Base-by-base conservation (phyloP, 2,888 invertebrate species). In the Eubasilissa splendida region DNA sequence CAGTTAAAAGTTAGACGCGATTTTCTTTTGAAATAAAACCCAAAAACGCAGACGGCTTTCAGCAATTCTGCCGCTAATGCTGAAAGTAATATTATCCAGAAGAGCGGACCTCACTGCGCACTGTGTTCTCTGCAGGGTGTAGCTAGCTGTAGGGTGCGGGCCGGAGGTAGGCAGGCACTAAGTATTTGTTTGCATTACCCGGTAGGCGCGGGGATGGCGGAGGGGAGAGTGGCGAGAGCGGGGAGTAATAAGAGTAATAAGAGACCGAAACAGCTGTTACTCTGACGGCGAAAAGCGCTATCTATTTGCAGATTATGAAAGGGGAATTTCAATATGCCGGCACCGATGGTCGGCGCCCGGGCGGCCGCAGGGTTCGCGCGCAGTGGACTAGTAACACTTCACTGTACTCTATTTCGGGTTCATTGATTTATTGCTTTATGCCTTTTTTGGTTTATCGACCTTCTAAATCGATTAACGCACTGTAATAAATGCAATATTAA, bases 241-340 rank as follows among this genome's bases (percentile, higher is more conserved):
- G 68, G 66, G 68, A 68, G 68, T 50, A 68, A 68, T 68, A 68
- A 68, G 68, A 14, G 68, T 53, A 68, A 78, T 70, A 76, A 65
- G 65, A 12, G 76, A 54, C 66, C 73, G 77, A 75, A 79, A 79
- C 83, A 83, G 83, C 83, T 83, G 83, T 65, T 60, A 76, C 81
- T 68, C 76, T 81, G 71, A 42, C 79, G 65, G 75, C 63, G 80
- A 75, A 80, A 78, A 78, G 76, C 81, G 71, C 81, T 83, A 83
- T 83, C 83, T 83, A 81, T 83, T 83, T 81, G 83, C 81, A 83
- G 83, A 83, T 83, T 83, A 83, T 83, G 83, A 83, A 83, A 83
- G 81, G 81, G 79, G 76, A 81, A 81, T 81, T 83, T 81, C 83
- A 83, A 83, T 83, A 83, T 81, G 80, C 80, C 76, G 70, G 58